Evolutionary conservation across 2,888 invertebrate species (phyloP), one percentile per base, ranked within the genome.

Genomic region (Brachyopa scutellaris): DNA sequence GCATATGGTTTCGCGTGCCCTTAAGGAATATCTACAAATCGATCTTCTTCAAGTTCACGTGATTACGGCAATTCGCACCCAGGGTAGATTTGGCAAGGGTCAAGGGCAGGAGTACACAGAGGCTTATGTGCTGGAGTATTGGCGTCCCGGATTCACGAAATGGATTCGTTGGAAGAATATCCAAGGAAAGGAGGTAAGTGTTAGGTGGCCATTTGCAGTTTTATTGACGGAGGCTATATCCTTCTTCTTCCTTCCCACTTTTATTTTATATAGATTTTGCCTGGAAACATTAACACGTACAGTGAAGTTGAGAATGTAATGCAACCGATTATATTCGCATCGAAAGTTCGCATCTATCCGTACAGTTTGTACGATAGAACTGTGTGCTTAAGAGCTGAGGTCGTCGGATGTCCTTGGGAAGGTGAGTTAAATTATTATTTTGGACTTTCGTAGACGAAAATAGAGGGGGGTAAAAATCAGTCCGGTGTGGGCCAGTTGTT

Each of bases 61-160:
- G 72, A 92, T 96, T 85, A 95, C 94, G 51, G 93, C 93, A 36
- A 92, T 93, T 64, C 93, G 94, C 85, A 96, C 96, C n/a, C 96
- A 96, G 90, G 96, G 96, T 29, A 92, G 96, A 49, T 96, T 94
- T 87, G 96, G 95, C 53, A 95, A 95, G 88, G 96, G 96, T 82
- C 93, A 95, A 88, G 96, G 96, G 26, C 94, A 95, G 88, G 96
- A 97, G 89, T 96, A 93, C 88, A 94, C 95, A 26, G 95, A 95
- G 88, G 93, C 93, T 84, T 96, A 95, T 91, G 93, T 94, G 88
- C 90, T 96, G 85, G 95, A 95, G 86, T 95, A 95, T 88, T 94
- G 94, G 93, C 91, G 95, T 66, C 93, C 94, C 6, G 93, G 94
- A 36, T 92, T 95, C 86, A 91, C 92, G 85, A 93, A 93, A 88